These are phyloP conservation scores for Callosobruchus maculatus DNA, from an alignment of 2,888 invertebrate species.

Conservation along the genomic window DNA sequence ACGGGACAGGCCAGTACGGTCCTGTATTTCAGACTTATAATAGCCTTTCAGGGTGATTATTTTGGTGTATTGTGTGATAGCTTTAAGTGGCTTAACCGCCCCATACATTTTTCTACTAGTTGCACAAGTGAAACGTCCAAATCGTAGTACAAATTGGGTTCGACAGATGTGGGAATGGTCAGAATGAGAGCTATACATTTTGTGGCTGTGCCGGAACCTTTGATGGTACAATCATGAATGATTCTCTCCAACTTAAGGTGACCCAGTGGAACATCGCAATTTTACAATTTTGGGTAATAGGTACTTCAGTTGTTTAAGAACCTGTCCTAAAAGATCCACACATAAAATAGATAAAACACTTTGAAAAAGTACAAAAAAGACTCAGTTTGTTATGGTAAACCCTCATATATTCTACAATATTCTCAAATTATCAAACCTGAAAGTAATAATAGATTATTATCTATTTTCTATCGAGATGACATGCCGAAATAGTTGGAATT, in stretches of 20 bases:
- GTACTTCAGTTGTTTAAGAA: too few species aligned
- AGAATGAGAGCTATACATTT: conserved; percentile 5
- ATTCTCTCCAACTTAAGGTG: neutral
- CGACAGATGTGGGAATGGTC: conserved; percentile 25
- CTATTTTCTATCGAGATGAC: too few species aligned
- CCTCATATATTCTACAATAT: too few species aligned
- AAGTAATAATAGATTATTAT: too few species aligned
- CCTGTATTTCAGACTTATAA: conserved; percentile 25
- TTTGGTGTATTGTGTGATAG: conserved; percentile 37
- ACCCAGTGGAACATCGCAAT: neutral
- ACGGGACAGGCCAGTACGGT: neutral
- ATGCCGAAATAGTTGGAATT: too few species aligned
- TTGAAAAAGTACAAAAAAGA: too few species aligned
- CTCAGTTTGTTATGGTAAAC: too few species aligned
- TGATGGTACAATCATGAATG: neutral
- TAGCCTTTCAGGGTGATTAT: conserved; percentile 33
- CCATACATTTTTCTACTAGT: conserved; percentile 32
- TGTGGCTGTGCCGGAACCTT: neutral
- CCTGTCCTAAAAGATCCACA: too few species aligned
- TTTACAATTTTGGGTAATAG: too few species aligned
- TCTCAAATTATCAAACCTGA: too few species aligned
- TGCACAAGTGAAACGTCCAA: conserved; percentile 39
- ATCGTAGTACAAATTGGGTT: conserved; percentile 25
- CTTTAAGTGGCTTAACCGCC: conserved; percentile 48
- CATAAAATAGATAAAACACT: too few species aligned